These are phyloP conservation scores for Setophaga petechia DNA, from an alignment of 2,113 vertebrate species.

Conservation along the genomic window DNA sequence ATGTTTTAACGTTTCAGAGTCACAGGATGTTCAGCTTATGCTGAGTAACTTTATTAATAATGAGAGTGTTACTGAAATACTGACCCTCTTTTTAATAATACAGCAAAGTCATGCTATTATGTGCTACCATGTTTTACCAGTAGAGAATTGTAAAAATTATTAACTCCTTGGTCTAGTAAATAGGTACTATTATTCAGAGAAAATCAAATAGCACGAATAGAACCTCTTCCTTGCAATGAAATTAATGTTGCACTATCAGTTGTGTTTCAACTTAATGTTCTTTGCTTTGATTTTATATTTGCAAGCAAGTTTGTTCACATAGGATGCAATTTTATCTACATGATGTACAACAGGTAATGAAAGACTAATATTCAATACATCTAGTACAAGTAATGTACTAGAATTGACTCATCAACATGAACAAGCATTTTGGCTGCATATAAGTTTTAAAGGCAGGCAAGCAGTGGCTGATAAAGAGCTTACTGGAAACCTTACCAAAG, in stretches of 20 bases:
- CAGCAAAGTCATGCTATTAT: background rate
- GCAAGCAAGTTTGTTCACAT: constrained; percentile 16
- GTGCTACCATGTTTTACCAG: background rate
- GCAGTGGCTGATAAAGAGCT: background rate
- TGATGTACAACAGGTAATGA: background rate
- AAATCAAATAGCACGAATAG: constrained; percentile 13
- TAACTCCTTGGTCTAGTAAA: background rate
- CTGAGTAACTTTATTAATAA: constrained; percentile 15
- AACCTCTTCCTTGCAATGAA: background rate
- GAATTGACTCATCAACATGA: background rate
- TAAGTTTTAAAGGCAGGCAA: background rate
- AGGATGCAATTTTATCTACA: background rate
- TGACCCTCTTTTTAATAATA: constrained; percentile 3
- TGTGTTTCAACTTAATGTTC: constrained; percentile 14
- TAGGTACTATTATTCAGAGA: background rate
- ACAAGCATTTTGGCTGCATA: background rate
- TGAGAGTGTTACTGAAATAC: constrained; percentile 18
- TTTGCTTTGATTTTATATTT: constrained; percentile 54
- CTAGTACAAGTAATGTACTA: background rate
- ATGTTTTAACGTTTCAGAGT: background rate
- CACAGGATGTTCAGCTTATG: constrained; percentile 27
- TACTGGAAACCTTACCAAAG: background rate
- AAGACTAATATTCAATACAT: background rate
- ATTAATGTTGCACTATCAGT: background rate
- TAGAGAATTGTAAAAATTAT: background rate